Evolutionary conservation across 2,113 vertebrate genomes (phyloP), one percentile per base, ranked within the genome.

Genomic region (Channa argus): DNA sequence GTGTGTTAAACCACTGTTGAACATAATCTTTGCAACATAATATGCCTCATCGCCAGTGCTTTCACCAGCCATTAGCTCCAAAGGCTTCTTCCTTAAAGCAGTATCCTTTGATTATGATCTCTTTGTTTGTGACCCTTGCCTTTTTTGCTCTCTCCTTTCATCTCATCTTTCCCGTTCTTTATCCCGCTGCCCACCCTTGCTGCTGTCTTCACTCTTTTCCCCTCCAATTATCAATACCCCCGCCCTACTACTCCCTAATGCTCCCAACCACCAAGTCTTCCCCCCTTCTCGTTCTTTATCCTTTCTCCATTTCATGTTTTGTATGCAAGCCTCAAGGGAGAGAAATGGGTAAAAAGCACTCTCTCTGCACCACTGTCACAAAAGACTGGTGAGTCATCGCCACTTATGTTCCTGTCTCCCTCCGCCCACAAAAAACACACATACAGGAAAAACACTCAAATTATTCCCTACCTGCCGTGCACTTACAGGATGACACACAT

Each of bases 371-470:
- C 88, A 88, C 88, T 92, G 90, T 89, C 90, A 92, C 90, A 92
- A 92, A 92, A 85, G 92, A 88, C 87, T 83, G 89, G 91, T 93
- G 92, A 93, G 79, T 93, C 92, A 93, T 92, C 90, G 72, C 85
- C 91, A 91, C 90, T 93, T 92, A 91, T 90, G 89, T 88, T 88
- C 81, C 85, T 37, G 83, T 70, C 88, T 83, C 85, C 84, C 88
- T 89, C 89, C 91, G 83, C 88, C 88, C 84, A 82, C 84, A 88
- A 85, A 89, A 71, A 82, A 86, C 67, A 86, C 56, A 84, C 15
- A 81, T 65, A 84, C 66, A 70, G 58, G 71, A 77, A 86, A 86
- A 83, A 84, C 82, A 86, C 80, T 83, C 55, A 74, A 88, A 90
- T 90, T 74, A 82, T 84, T 78, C 80, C 63, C 56, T 84, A 90